Percentiles rank a stretch among this genome's conserved stretches.
Evolutionary conservation across 2,888 invertebrate species (phyloP).

Genomic region (Acanthoscelides obtectus): DNA sequence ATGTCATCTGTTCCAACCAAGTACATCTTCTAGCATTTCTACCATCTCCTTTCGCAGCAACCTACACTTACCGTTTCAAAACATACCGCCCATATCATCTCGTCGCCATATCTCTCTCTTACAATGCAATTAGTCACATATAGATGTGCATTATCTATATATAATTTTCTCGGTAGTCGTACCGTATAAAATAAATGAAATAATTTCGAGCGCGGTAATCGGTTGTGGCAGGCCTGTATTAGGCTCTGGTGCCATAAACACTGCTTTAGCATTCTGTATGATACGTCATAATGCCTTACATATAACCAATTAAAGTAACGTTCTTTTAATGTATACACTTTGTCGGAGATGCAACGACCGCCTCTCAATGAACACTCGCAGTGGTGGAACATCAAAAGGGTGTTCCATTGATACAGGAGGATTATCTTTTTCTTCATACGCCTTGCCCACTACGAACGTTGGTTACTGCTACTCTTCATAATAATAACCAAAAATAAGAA

Average conservation of each 20-base stretch:
- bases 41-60: not conserved
- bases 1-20: not conserved
- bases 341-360: constrained; percentile 27
- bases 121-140: not conserved
- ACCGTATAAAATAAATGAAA: constrained; percentile 21
- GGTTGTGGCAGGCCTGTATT: constrained; percentile 24
- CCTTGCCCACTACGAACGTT: too few relatives aligned
- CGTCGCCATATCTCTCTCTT: not conserved
- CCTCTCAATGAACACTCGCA: not conserved
- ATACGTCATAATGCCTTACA: constrained; percentile 36
- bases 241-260: constrained; percentile 30
- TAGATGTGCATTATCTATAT: not conserved
- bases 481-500: too few relatives aligned
- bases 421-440: too few relatives aligned
- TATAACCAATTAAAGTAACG: constrained; percentile 36
- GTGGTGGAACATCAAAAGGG: not conserved
- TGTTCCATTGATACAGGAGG: too few relatives aligned
- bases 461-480: too few relatives aligned
- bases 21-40: not conserved
- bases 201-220: constrained; percentile 24
- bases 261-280: constrained; percentile 37
- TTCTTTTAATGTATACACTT: constrained; percentile 30
- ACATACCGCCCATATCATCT: not conserved
- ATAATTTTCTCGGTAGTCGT: constrained; percentile 18
- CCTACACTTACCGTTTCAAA: not conserved